Conservation (phyloP, 2,888 invertebrate genomes). For the Leptarthrus brevirostris region DNA sequence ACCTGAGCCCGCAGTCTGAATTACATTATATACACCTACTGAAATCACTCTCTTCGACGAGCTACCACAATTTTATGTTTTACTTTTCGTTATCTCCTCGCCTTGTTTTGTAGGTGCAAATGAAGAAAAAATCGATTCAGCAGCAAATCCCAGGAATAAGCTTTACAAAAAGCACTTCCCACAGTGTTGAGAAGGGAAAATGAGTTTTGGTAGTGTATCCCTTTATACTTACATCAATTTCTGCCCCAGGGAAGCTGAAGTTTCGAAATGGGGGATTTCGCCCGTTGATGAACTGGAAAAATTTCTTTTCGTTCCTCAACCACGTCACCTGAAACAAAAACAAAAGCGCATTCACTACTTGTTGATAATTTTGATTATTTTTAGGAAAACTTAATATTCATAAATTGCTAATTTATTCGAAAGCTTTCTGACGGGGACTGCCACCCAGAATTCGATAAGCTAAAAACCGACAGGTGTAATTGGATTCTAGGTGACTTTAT, state of each 20-base stretch:
- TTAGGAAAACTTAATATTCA: background rate
- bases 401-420: background rate
- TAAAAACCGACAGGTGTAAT: background rate
- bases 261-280: conserved; percentile 79
- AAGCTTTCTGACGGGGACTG: background rate
- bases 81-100: conserved; percentile 37
- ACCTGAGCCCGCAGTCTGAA: background rate
- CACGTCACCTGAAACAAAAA: conserved; percentile 67
- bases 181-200: conserved; percentile 20
- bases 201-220: conserved; percentile 28
- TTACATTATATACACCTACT: conserved; percentile 26
- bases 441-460: background rate
- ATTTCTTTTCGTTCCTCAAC: conserved; percentile 67
- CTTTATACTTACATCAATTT: conserved; percentile 77
- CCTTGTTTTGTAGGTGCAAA: conserved; percentile 38
- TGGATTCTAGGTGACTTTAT: conserved; percentile 24
- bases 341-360: background rate
- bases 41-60: conserved; percentile 43
- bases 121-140: conserved; percentile 47
- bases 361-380: background rate
- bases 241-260: conserved; percentile 77
- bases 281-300: conserved; percentile 84
- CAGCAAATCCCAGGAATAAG: conserved; percentile 47
- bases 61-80: conserved; percentile 40
- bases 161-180: conserved; percentile 7